A percentile compares a stretch with the other conserved stretches of the same genome.
phyloP scores from a whole-genome alignment of 1,140 invertebrate species.

The Arctopsyche grandis region DNA sequence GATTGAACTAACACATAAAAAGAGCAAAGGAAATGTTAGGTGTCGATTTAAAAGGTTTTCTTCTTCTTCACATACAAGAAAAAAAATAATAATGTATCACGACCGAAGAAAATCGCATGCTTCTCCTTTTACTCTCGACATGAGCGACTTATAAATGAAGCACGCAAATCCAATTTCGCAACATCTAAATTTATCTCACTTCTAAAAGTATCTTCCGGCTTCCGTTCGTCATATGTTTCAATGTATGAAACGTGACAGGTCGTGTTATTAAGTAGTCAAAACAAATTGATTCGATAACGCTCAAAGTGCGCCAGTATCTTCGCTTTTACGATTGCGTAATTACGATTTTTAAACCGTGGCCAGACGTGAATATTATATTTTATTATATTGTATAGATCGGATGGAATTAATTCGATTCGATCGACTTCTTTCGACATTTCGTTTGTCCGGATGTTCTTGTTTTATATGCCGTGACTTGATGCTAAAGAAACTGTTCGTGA shows the following conservation, averaged over 20 bases:
- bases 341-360: too few species aligned
- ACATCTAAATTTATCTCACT: too few species aligned
- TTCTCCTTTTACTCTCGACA: not conserved
- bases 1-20: not conserved
- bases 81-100: not conserved
- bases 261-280: not conserved
- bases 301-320: not conserved
- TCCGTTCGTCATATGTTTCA: not conserved
- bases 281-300: slow-evolving; percentile 11
- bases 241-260: not conserved
- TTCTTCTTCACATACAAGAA: not conserved
- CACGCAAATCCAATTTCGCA: not conserved
- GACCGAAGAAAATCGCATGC: not conserved
- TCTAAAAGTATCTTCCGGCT: not conserved
- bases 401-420: too few species aligned
- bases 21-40: not conserved
- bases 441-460: too few species aligned
- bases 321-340: too few species aligned
- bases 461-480: too few species aligned
- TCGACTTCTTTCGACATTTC: too few species aligned
- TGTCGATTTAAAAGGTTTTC: slow-evolving; percentile 9
- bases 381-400: too few species aligned
- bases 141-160: not conserved
- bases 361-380: too few species aligned
- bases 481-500: too few species aligned